Base-by-base conservation (phyloP, 64 coral and sea anemone species). In the Porites australiensis region DNA sequence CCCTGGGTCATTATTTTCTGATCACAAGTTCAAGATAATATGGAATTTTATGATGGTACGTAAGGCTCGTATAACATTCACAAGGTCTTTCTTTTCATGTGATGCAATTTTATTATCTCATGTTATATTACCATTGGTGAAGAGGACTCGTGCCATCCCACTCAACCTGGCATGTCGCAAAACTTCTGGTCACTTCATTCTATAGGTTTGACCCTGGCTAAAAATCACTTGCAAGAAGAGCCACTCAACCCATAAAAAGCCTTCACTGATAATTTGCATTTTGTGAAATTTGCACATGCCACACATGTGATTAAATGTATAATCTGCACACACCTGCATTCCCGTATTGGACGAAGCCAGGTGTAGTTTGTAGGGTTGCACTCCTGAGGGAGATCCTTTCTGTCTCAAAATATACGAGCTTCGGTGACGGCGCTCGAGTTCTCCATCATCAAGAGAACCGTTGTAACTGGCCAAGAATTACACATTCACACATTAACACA, bases 311-410 rank as follows among this genome's bases (percentile, higher is more conserved):
- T 79, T 27, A 79, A 37, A 37, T 21, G 50, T 44, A 14, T 46
- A 85, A 66, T 90, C 21, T 79, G 46, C 77, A 88, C 90, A 79
- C 87, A 91, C 95, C 92, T 97, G 88, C 91, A 90, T 94, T 49
- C 95, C 95, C 74, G 88, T 90, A 13, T 94, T 69, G n/a, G 95
- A 97, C 27, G 92, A 94, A 74, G 95, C 95, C 70, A 94, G 88
- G 87, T 97, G 95, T 69, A 94, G 75, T 70, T 90, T 94, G 86
- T 61, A 97, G 70, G 95, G 95, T 87, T 90, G 93, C 57, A 97
- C 95, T 82, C 95, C 95, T 74, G 95, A 94, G 86, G 88, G 83
- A 75, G 67, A 52, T 86, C 75, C 69, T 67, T 83, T 97, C 92
- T 97, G 94, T 58, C 79, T 67, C 58, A 97, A 93, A 60, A 91